Conservation (phyloP, 2,113 vertebrate genomes). For the Drymodes brunneopygia region DNA sequence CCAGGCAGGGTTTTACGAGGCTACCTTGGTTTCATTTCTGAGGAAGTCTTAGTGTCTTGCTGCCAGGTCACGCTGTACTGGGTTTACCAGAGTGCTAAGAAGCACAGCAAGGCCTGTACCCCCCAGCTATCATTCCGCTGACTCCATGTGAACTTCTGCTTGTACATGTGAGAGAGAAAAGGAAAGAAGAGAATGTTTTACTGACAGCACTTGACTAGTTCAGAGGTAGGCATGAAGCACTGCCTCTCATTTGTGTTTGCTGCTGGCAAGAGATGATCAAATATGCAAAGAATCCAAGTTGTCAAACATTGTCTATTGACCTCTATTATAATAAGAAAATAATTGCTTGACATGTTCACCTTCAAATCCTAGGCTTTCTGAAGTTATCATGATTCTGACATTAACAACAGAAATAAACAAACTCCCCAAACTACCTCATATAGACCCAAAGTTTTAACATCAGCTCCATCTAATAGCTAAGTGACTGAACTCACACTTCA, state of each 20-base stretch:
- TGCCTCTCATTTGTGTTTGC: neutral
- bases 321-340: neutral
- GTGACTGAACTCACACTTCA: neutral
- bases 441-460: neutral
- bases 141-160: neutral
- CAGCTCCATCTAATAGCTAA: neutral
- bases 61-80: neutral
- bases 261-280: neutral
- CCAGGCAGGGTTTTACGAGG: neutral
- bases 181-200: neutral
- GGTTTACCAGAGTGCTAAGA: neutral
- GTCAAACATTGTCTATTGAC: neutral
- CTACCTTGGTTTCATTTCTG: neutral
- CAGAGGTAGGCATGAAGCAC: neutral
- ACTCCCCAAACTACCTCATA: neutral
- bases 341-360: neutral
- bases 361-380: neutral
- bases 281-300: neutral
- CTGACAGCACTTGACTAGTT: neutral
- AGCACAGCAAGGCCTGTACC: neutral
- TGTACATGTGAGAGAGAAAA: neutral
- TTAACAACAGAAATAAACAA: neutral
- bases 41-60: neutral
- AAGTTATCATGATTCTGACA: neutral
- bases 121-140: neutral